Base-by-base conservation (phyloP, 2,888 invertebrate genomes). In the Hybos culiciformis region DNA sequence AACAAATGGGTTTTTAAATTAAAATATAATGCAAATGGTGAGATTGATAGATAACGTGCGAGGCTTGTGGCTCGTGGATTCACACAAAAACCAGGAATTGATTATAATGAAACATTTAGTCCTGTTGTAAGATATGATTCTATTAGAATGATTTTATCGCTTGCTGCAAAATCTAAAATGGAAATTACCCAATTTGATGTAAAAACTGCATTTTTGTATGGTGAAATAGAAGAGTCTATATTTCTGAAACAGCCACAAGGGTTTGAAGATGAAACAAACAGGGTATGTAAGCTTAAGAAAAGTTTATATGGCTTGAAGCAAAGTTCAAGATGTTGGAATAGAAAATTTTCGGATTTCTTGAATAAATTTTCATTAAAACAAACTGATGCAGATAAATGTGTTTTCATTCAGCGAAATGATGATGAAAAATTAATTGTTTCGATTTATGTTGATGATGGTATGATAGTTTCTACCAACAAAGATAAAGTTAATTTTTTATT, bases 61-160 rank as follows among this genome's bases (percentile, higher is more conserved):
- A 42, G 58, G 17, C 44, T 59, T 18, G 57, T 57, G 8, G 56
- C 50, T 12, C 41, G 53, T 17, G 56, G 56, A 29, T 58, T 51
- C 41, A 46, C 45, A 4, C 56, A 59, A 41, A 42, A 53, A 44
- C 48, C 44, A 33, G 55, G 51, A 7, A 42, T 51, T 24, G 55
- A 57, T 45, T 60, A 55, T 46, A 46, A 53, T 20, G 54, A 59
- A 43, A 56, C 55, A 2, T 61, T 55, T 41, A 53, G 58, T 33
- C 56, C 58, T n/a, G 57, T 59, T 1, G 54, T 50, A 11, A 52
- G 47, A 47, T 48, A 51, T 34, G 43, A 51, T 21, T 55, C 54
- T 11, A 46, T 56, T 26, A 49, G 52, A 42, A 46, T 48, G 37
- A 41, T 55, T 45, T 41, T 52, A 37, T 46, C 49, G 15, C 46